Base-by-base conservation (phyloP, 2,113 vertebrate species). In the Onychostruthus taczanowskii region DNA sequence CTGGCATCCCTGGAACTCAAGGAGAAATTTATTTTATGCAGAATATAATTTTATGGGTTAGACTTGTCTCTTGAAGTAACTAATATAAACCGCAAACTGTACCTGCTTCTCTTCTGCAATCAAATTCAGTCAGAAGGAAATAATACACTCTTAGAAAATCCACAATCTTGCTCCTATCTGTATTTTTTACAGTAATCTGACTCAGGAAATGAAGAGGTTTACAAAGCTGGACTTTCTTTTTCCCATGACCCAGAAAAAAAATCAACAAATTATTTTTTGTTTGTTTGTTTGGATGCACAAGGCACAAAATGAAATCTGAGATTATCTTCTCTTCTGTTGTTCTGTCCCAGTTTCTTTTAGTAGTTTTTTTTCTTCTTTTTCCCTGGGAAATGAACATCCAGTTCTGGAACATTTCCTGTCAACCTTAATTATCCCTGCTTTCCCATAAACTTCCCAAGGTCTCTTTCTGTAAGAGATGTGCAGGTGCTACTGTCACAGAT, bases 341-440 rank as follows among this genome's bases (percentile, higher is more conserved):
- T 86, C 63, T 91, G 75, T 86, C 68, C 87, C 33, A 59, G 44
- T 95, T 94, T 93, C 72, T 88, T 89, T 93, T 31, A 64, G 89
- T 16, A 78, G 69, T 52, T 9, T 18, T 47, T 46, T 67, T 61
- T 3, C 7, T 31, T 13, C 8, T 83, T 91, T 79, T 86, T 68
- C 74, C 88, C 76, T 93, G 88, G 93, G 90, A 96, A 97, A 94
- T 0, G 31, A 90, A 96, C 93, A 93, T 90, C 64, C 68, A 94
- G 93, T 94, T 95, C 92, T 94, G 92, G 94, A 68, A 86, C 21
- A 52, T 78, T 94, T 96, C 90, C 93, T 88, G 85, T 68, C 41
- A 83, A 56, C 85, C 85, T 96, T 88, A 95, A 84, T 92, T 89
- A 96, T 84, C 88, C 88, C 70, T 75, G 47, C 52, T 94, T 69